phyloP scores from a whole-genome alignment of 1,140 invertebrate species.

The Drosophila watanabei region DNA sequence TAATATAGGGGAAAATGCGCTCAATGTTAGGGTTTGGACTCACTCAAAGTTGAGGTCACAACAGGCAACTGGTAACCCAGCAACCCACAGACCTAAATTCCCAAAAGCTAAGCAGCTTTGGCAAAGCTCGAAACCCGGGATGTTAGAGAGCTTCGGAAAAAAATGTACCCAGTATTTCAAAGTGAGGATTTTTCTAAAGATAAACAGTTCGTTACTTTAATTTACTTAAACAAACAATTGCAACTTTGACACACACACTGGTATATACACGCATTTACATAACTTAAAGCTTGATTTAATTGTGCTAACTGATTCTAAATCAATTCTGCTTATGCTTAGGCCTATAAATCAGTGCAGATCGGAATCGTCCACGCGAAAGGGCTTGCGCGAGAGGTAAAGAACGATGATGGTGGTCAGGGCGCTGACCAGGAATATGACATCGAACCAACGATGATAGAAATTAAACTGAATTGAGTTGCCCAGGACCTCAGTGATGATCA shows the following conservation, averaged over 20 bases:
- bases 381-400: constrained; percentile 89
- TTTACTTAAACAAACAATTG: constrained; percentile 46
- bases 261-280: constrained; percentile 48
- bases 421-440: constrained; percentile 99
- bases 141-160: neutral
- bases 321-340: constrained; percentile 56
- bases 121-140: constrained; percentile 5
- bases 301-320: constrained; percentile 57
- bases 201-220: constrained; percentile 50
- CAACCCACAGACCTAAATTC: constrained; percentile 43
- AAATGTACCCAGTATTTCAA: constrained; percentile 1
- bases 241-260: constrained; percentile 61
- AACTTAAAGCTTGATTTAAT: constrained; percentile 67
- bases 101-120: constrained; percentile 33
- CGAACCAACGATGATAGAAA: constrained; percentile 99
- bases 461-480: constrained; percentile 98
- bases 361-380: constrained; percentile 70
- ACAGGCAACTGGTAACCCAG: constrained; percentile 43
- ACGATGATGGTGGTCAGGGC: constrained; percentile 98
- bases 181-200: constrained; percentile 6
- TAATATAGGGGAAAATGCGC: neutral
- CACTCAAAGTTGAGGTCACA: constrained; percentile 43
- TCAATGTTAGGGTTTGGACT: constrained; percentile 13
- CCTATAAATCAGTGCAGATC: constrained; percentile 57
- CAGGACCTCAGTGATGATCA: constrained; percentile 98